Conservation (phyloP, 2,888 invertebrate species). For the Pilophorus perplexus region DNA sequence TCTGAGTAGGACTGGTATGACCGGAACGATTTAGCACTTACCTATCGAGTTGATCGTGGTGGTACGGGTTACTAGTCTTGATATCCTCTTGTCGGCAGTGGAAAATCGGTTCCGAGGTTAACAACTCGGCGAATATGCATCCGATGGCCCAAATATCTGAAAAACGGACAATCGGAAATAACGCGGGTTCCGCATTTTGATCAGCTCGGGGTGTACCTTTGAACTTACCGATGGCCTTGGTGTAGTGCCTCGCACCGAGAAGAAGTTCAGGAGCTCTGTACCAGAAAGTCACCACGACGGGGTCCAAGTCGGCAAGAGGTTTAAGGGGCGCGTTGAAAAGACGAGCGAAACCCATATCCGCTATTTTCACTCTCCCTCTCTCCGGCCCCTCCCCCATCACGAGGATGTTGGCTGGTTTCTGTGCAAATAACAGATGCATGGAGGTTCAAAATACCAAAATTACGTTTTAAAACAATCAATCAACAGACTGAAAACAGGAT, state of each 20-base stretch:
- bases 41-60: constrained; percentile 94
- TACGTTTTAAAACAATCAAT: too few species aligned
- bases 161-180: constrained; percentile 46
- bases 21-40: too few species aligned
- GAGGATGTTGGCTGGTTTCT: constrained; percentile 98
- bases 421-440: constrained; percentile 47
- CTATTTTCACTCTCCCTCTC: constrained; percentile 94
- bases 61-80: constrained; percentile 98
- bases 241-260: constrained; percentile 93
- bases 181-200: neutral
- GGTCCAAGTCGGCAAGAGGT: constrained; percentile 95
- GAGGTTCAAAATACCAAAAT: too few species aligned
- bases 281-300: constrained; percentile 99
- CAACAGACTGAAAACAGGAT: too few species aligned
- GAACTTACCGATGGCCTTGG: constrained; percentile 85
- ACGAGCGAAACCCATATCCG: constrained; percentile 99
- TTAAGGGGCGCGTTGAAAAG: constrained; percentile 97
- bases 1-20: too few species aligned
- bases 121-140: constrained; percentile 97
- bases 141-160: constrained; percentile 98
- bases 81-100: constrained; percentile 99
- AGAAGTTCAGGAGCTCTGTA: constrained; percentile 95
- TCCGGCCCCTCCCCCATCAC: constrained; percentile 99
- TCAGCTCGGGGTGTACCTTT: neutral
- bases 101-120: constrained; percentile 98